A percentile compares a stretch with the other conserved stretches of the same genome.
phyloP scores from a whole-genome alignment of 1,140 invertebrate species.

The Diprion similis region DNA sequence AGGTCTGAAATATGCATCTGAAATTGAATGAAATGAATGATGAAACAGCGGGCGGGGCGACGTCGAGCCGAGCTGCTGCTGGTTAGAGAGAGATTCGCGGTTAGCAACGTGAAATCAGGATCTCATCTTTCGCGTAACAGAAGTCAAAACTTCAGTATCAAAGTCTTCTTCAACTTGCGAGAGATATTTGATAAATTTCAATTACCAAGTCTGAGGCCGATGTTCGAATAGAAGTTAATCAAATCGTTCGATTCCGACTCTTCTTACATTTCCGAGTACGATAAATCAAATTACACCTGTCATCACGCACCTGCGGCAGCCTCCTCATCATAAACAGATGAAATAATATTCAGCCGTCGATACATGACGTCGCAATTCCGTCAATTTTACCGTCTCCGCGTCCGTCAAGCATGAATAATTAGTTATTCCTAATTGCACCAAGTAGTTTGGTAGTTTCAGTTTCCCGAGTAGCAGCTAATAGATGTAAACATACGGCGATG shows the following conservation, averaged over 20 bases:
- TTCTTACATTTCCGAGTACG: too few relatives aligned
- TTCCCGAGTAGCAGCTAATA: conserved; percentile 8
- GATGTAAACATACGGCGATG: not conserved
- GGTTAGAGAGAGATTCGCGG: too few relatives aligned
- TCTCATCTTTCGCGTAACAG: not conserved
- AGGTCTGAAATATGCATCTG: not conserved
- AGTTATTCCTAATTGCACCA: conserved; percentile 41
- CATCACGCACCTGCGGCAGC: too few relatives aligned
- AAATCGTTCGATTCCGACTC: too few relatives aligned
- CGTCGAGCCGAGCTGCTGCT: too few relatives aligned
- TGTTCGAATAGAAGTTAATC: too few relatives aligned
- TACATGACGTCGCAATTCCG: not conserved
- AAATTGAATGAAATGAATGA: not conserved
- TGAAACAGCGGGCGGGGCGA: not conserved
- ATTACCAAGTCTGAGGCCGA: too few relatives aligned
- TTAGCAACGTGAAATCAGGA: not conserved
- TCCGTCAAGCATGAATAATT: conserved; percentile 32
- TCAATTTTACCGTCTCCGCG: conserved; percentile 12
- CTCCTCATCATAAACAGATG: too few relatives aligned
- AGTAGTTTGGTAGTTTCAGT: conserved; percentile 40
- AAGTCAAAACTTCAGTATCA: too few relatives aligned
- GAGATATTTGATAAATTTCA: too few relatives aligned
- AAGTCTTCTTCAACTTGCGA: too few relatives aligned
- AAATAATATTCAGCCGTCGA: conserved; percentile 6
- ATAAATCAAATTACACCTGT: too few relatives aligned